Base-by-base conservation (phyloP, 2,888 invertebrate species). In the Schizotus pectinicornis region DNA sequence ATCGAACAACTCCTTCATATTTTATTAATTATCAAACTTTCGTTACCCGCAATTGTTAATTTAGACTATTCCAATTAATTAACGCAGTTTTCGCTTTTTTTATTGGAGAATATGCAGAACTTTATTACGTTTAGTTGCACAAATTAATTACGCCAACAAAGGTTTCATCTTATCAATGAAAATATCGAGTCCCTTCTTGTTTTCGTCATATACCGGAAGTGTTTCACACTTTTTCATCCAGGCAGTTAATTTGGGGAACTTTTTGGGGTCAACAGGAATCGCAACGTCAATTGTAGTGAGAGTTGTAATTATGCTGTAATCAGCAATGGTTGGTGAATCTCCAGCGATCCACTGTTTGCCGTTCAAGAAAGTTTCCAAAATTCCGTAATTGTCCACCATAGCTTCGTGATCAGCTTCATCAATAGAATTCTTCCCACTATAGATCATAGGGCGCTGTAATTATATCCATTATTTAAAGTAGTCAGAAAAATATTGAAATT, bases 291-390 rank as follows among this genome's bases (percentile, higher is more conserved):
- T 22, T 22, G 22, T 22, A 22, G 22, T 22, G 5, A 22, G 22
- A 22, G 22, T 22, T 22, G 57, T 58, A 38, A 52, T 45, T 13
- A 67, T 43, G 45, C 59, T 64, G 41, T 64, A 61, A 47, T 73
- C 72, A 36, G 73, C 74, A 37, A 74, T 63, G 2, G 71, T 67
- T 1, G 70, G 32, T 5, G 77, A 68, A 50, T 49, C 39, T 22
- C 57, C 53, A 1, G 62, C 64, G 3, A 65, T 46, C 64, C 64
- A 65, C 35, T 57, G 46, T 0, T 79, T 75, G 3, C 74, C 77
- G 2, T 74, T 73, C 0, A 86, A 77, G 59, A 82, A 83, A 2
- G 67, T 70, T 63, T 86, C 84, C 31, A 84, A 49, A 51, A 81
- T 79, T 1, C 65, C 74, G 48, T 84, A 81, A 0, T 77, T 36